Evolutionary conservation across 2,888 invertebrate species (phyloP), one percentile per base, ranked within the genome.

Genomic region (Erynnis tages): DNA sequence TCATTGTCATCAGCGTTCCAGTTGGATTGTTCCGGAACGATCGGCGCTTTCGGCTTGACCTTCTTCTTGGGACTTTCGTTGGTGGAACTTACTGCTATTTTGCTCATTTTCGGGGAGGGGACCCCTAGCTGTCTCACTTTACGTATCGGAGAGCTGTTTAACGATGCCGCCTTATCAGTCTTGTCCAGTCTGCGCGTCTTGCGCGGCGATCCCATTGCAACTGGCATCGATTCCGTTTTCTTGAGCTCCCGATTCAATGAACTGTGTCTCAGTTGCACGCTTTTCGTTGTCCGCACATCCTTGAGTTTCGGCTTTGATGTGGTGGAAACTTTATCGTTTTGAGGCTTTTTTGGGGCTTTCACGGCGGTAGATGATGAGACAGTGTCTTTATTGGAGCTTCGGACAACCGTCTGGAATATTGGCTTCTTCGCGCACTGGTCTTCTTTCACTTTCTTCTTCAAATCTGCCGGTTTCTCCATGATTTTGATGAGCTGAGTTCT

Each of bases 101-200:
- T 78, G 27, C 73, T 71, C 10, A 77, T 44, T 59, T 85, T 83
- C 0, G 79, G 74, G 0, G 72, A 73, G 1, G 83, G 71, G 0
- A 79, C 63, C 1, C 86, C 83, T 5, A 88, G 69, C 58, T 90
- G 89, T 13, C 90, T 71, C 0, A 89, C 87, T 61, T 90, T 90
- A 3, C 90, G 76, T 32, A 88, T 89, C 0, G 90, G 90, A 1
- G 90, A 90, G 37, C 85, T 89, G 59, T 90, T 90, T 1, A 90
- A 57, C 0, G 87, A 88, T 0, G 87, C 85, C 0, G 89, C 82
- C 54, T 87, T 87, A 10, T 88, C 88, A 1, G 78, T 73, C 54
- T 90, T 90, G 57, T 90, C 90, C 61, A 90, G 73, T 1, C 90
- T 72, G 19, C 88, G 69, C 0, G 89, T 89, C 60, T 90, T 90